These are phyloP conservation scores for Enteromius paludinosus DNA, from an alignment of 2,797 vertebrate genomes.

Conservation along the genomic window DNA sequence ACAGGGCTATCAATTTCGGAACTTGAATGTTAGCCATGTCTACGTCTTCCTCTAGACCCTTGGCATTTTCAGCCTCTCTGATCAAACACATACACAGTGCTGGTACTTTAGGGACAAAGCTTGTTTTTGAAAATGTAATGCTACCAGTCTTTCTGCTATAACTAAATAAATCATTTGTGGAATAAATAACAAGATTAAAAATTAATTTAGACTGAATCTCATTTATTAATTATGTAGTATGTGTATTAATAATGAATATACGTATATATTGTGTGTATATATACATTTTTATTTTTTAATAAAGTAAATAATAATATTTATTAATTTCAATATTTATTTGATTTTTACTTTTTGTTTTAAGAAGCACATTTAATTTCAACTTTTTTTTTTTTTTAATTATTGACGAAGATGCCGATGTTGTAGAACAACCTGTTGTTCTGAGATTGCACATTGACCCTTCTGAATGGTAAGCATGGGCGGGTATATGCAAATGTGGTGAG, in stretches of 20 bases:
- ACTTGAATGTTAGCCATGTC: conserved; percentile 27
- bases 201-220: background rate
- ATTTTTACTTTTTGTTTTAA: background rate
- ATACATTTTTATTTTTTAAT: background rate
- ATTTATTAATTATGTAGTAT: no score
- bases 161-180: background rate
- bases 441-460: no score
- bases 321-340: background rate
- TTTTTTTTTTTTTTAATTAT: no score
- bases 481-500: no score
- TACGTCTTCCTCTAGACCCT: conserved; percentile 8
- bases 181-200: background rate
- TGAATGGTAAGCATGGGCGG: no score
- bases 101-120: background rate
- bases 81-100: conserved; percentile 1
- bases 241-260: background rate
- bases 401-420: no score
- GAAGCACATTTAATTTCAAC: background rate
- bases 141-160: background rate
- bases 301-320: background rate
- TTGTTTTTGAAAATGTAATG: background rate
- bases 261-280: no score
- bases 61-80: conserved; percentile 26
- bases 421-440: no score
- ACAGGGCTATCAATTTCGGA: conserved; percentile 39